Evolutionary conservation across 1,140 invertebrate genomes (phyloP).

Genomic region (Steinernema khuongi): DNA sequence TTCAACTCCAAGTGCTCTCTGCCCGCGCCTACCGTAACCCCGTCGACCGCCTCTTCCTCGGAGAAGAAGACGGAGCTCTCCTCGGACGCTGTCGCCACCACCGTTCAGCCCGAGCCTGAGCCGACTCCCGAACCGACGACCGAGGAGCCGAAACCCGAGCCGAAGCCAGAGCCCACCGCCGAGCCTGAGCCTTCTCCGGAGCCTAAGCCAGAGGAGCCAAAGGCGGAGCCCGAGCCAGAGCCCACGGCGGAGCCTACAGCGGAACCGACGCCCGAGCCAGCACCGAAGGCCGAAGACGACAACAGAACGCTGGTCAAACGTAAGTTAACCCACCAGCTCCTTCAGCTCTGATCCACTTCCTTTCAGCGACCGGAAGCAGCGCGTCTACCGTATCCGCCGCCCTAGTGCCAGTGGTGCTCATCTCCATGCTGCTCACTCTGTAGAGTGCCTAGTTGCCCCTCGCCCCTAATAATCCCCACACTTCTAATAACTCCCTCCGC

Average conservation of each 20-base stretch:
- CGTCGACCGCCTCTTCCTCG: not conserved
- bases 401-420: not conserved
- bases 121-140: not conserved
- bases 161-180: not conserved
- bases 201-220: constrained; percentile 14
- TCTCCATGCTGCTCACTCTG: not conserved
- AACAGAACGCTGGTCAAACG: not conserved
- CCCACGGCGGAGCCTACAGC: not conserved
- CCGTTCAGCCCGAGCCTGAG: constrained; percentile 17
- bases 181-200: constrained; percentile 1
- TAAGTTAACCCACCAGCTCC: not conserved
- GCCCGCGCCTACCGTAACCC: constrained; percentile 28
- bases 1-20: constrained; percentile 42
- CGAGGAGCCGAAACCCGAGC: not conserved
- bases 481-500: not conserved
- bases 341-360: not conserved
- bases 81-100: not conserved
- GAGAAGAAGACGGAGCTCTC: not conserved
- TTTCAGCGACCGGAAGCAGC: not conserved
- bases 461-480: not conserved
- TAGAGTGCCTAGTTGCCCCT: not conserved
- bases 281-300: constrained; percentile 7
- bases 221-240: constrained; percentile 14
- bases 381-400: not conserved
- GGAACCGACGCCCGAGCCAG: not conserved